Conservation (phyloP, 2,888 invertebrate species). For the Papilio gigon region DNA sequence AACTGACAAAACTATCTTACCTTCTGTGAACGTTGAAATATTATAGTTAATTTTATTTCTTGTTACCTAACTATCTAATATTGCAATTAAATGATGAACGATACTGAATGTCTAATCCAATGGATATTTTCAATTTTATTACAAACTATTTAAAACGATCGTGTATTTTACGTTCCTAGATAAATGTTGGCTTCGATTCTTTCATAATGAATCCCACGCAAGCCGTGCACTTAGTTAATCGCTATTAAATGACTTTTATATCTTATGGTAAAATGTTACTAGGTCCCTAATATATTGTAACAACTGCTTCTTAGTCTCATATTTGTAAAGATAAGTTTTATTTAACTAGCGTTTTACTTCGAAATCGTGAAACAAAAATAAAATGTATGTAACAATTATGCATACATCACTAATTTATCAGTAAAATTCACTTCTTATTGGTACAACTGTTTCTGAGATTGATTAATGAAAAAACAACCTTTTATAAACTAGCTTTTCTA, state of each 20-base stretch:
- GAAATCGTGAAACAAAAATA: too few species aligned
- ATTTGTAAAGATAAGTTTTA: background rate
- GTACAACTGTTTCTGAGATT: too few species aligned
- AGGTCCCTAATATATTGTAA: conserved; percentile 25
- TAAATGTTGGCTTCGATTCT: conserved; percentile 29
- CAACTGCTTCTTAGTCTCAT: background rate
- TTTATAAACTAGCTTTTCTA: too few species aligned
- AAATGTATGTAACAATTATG: too few species aligned
- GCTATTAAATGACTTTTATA: conserved; percentile 28
- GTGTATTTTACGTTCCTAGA: conserved; percentile 18
- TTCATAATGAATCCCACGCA: conserved; percentile 38
- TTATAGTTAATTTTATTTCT: background rate
- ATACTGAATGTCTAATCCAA: background rate
- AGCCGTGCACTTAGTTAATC: conserved; percentile 33
- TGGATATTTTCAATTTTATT: conserved; percentile 6
- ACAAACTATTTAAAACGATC: conserved; percentile 8
- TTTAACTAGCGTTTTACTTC: too few species aligned
- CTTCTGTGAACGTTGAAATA: too few species aligned
- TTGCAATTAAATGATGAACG: conserved; percentile 2
- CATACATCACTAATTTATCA: too few species aligned
- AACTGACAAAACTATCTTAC: too few species aligned
- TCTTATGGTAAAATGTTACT: conserved; percentile 34
- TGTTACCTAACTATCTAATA: background rate
- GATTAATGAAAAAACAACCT: too few species aligned
- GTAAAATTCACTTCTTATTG: too few species aligned